Percentiles rank a stretch among this genome's conserved stretches.
These are phyloP conservation scores for Galbula dea DNA, from an alignment of 2,113 vertebrate species.

Conservation along the genomic window DNA sequence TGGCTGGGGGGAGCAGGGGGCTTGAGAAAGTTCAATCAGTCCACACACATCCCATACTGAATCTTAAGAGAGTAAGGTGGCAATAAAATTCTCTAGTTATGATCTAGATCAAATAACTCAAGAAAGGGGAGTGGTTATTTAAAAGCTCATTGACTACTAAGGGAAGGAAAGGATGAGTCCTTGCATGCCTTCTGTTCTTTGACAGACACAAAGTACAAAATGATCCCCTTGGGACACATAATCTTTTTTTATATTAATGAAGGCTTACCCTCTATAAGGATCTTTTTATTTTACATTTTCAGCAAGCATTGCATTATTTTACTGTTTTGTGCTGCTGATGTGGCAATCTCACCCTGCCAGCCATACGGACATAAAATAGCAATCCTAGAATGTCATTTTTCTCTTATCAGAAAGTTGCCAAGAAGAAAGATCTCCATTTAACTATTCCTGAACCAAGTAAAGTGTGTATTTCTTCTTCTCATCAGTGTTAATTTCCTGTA, in stretches of 20 bases:
- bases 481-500: not conserved
- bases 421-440: not conserved
- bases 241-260: not conserved
- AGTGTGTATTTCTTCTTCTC: not conserved
- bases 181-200: not conserved
- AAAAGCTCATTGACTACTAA: not conserved
- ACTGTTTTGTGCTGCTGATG: not conserved
- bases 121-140: not conserved
- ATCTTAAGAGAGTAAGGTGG: not conserved
- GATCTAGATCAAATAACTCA: not conserved
- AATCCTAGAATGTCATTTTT: not conserved
- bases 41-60: not conserved
- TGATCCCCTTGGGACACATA: not conserved
- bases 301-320: slow-evolving; percentile 5
- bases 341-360: not conserved
- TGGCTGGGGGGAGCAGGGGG: not conserved
- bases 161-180: not conserved
- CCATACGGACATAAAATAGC: not conserved
- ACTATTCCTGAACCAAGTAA: not conserved
- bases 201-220: not conserved
- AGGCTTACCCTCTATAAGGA: not conserved
- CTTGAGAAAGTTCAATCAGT: not conserved
- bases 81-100: not conserved
- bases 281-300: slow-evolving; percentile 11
- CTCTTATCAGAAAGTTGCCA: not conserved